Percentiles rank a stretch among this genome's conserved stretches.
Conservation (phyloP, 1,140 invertebrate genomes). For the Maconellicoccus hirsutus region DNA sequence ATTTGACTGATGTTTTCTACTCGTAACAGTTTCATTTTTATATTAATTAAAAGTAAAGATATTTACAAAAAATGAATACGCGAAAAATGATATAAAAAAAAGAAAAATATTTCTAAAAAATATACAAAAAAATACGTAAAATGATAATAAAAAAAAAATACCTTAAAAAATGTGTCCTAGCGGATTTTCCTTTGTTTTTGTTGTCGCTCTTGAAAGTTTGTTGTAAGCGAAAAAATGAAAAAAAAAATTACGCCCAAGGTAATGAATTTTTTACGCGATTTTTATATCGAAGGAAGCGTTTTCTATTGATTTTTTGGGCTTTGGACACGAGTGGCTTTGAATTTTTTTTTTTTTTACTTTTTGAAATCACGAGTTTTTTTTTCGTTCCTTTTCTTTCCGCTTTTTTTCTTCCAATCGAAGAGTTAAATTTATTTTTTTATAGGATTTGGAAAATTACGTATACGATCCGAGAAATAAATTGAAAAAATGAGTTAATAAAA, state of each 20-base stretch:
- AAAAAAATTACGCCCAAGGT: background rate
- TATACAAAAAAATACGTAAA: background rate
- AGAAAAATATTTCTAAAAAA: background rate
- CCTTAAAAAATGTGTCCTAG: background rate
- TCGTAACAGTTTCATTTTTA: background rate
- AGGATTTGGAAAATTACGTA: background rate
- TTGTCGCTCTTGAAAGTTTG: background rate
- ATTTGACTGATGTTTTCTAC: background rate
- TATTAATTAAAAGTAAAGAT: too few relatives aligned
- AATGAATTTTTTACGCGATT: background rate
- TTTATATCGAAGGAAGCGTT: background rate
- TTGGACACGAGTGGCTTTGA: too few relatives aligned
- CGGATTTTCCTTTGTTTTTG: background rate
- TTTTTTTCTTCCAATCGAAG: background rate
- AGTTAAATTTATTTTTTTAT: background rate
- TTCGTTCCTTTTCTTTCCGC: too few relatives aligned
- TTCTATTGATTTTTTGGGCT: too few relatives aligned
- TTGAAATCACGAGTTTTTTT: too few relatives aligned
- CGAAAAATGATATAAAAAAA: background rate
- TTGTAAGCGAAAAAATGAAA: background rate
- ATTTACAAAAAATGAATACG: too few relatives aligned
- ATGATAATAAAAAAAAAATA: background rate
- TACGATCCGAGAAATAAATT: background rate
- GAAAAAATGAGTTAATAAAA: background rate
- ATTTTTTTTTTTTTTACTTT: too few relatives aligned